phyloP scores from a whole-genome alignment of 2,797 vertebrate genomes.

The Botia kubotai region DNA sequence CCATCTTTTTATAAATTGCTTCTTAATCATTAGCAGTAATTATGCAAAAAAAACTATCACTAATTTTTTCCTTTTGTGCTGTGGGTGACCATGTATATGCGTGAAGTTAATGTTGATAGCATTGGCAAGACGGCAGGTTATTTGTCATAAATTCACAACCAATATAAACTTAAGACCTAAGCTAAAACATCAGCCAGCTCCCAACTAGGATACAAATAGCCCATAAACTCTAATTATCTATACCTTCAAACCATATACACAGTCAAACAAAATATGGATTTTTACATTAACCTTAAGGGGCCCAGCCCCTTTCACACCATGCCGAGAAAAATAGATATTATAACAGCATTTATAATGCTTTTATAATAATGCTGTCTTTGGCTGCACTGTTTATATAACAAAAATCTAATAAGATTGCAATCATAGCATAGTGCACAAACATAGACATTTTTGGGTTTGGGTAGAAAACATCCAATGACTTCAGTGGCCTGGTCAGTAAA shows the following conservation, averaged over 20 bases:
- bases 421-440: background rate
- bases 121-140: slow-evolving; percentile 20
- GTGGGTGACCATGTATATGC: slow-evolving; percentile 7
- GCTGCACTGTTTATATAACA: background rate
- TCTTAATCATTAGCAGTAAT: slow-evolving; percentile 5
- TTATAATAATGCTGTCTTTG: background rate
- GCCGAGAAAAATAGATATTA: slow-evolving; percentile 7
- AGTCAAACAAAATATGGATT: slow-evolving; percentile 31
- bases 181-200: slow-evolving; percentile 9
- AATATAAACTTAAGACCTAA: slow-evolving; percentile 27
- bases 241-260: slow-evolving; percentile 1
- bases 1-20: background rate
- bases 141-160: slow-evolving; percentile 44
- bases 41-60: background rate
- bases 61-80: slow-evolving; percentile 1
- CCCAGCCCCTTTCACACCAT: background rate
- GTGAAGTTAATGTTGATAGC: slow-evolving; percentile 46
- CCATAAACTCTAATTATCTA: slow-evolving; percentile 34
- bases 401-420: background rate
- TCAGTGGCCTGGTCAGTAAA: background rate
- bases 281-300: slow-evolving; percentile 40
- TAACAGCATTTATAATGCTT: background rate
- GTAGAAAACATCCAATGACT: background rate
- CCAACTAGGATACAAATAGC: slow-evolving; percentile 12
- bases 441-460: background rate